A percentile compares a stretch with the other conserved stretches of the same genome.
phyloP scores from a whole-genome alignment of 1,140 invertebrate species.

The Neodiprion fabricii region DNA sequence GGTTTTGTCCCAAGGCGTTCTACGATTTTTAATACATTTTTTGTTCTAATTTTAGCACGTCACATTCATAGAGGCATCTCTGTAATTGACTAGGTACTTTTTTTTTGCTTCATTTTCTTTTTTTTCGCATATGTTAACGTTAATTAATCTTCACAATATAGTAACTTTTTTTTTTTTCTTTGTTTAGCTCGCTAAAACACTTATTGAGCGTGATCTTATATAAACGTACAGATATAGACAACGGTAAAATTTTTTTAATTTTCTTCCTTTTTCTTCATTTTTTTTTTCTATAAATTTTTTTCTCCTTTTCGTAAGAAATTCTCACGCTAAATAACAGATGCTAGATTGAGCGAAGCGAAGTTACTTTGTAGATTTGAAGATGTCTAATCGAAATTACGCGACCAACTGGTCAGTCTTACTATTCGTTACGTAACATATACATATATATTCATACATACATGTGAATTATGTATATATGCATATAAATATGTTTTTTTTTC shows the following conservation, averaged over 20 bases:
- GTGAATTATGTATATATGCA: too few species aligned
- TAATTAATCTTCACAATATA: slow-evolving; percentile 14
- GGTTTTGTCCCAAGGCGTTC: slow-evolving; percentile 33
- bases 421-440: neutral
- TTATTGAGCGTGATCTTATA: slow-evolving; percentile 57
- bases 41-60: slow-evolving; percentile 6
- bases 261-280: neutral
- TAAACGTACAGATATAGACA: slow-evolving; percentile 50
- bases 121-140: slow-evolving; percentile 27
- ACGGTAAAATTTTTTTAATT: slow-evolving; percentile 34
- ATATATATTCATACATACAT: too few species aligned
- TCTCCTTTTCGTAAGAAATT: neutral
- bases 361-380: slow-evolving; percentile 24
- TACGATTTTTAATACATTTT: slow-evolving; percentile 30
- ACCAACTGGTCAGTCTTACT: neutral
- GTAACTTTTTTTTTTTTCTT: slow-evolving; percentile 25
- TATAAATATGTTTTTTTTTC: too few species aligned
- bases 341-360: slow-evolving; percentile 49
- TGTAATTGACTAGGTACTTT: slow-evolving; percentile 50
- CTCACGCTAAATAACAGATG: slow-evolving; percentile 36
- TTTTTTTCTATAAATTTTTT: neutral
- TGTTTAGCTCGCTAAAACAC: slow-evolving; percentile 48
- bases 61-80: slow-evolving; percentile 54
- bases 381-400: neutral
- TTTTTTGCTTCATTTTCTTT: slow-evolving; percentile 34